These are phyloP conservation scores for Hedychridium roseum DNA, from an alignment of 2,888 invertebrate species.

Conservation along the genomic window DNA sequence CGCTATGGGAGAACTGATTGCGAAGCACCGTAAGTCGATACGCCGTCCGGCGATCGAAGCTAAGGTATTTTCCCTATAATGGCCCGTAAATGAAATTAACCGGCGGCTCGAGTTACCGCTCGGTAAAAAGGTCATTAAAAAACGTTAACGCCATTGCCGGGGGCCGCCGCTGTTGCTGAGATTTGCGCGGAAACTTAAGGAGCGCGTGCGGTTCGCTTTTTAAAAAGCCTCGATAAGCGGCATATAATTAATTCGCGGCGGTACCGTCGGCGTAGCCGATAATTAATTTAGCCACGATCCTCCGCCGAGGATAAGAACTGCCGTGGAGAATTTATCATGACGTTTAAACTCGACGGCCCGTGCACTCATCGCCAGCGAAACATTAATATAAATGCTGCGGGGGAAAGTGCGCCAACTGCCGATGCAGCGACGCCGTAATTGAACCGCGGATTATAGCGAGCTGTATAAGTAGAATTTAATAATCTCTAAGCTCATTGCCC, in stretches of 20 bases:
- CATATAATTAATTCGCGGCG: slow-evolving; percentile 35
- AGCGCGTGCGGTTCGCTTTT: too few relatives aligned
- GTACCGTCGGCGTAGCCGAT: slow-evolving; percentile 18
- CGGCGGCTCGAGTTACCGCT: too few relatives aligned
- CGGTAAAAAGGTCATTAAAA: too few relatives aligned
- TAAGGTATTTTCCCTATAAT: too few relatives aligned
- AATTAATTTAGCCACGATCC: slow-evolving; percentile 33
- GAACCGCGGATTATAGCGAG: slow-evolving; percentile 10
- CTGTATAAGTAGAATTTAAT: slow-evolving; percentile 2
- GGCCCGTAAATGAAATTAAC: too few relatives aligned
- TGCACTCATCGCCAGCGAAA: slow-evolving; percentile 19
- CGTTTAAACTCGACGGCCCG: slow-evolving; percentile 23
- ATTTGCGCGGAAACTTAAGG: too few relatives aligned
- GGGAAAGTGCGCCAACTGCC: slow-evolving; percentile 3
- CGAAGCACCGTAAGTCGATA: too few relatives aligned
- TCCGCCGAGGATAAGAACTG: slow-evolving; percentile 22
- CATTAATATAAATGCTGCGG: slow-evolving; percentile 23
- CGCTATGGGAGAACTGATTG: too few relatives aligned
- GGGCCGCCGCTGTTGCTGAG: background rate
- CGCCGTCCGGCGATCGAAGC: too few relatives aligned
- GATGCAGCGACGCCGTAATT: slow-evolving; percentile 11
- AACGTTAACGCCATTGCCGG: too few relatives aligned
- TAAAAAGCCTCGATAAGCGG: slow-evolving; percentile 31
- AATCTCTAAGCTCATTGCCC: background rate
- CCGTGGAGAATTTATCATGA: slow-evolving; percentile 14